Evolutionary conservation across 2,797 vertebrate genomes (phyloP).

Genomic region (Halcyon smyrnensis): DNA sequence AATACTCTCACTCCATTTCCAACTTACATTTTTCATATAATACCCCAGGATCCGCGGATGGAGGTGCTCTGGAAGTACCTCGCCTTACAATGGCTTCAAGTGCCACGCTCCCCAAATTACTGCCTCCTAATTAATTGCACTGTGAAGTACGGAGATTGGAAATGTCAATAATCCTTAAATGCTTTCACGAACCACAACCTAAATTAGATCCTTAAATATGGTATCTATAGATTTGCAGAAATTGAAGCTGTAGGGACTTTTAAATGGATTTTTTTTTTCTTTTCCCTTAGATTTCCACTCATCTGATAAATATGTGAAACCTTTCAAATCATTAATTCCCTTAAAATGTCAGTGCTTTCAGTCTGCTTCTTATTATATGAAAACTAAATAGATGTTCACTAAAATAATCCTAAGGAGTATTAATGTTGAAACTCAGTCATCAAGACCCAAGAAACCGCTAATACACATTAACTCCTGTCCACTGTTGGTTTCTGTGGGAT

Average conservation of each 20-base stretch:
- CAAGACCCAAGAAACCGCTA: conserved; percentile 26
- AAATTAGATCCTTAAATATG: conserved; percentile 67
- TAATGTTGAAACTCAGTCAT: conserved; percentile 30
- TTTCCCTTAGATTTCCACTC: conserved; percentile 20
- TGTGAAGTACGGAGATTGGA: conserved; percentile 47
- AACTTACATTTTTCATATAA: conserved; percentile 59
- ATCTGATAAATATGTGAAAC: conserved; percentile 59
- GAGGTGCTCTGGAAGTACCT: conserved; percentile 5
- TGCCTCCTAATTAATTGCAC: conserved; percentile 66
- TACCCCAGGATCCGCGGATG: conserved; percentile 16
- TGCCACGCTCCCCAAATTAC: conserved; percentile 51
- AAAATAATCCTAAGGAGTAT: conserved; percentile 63
- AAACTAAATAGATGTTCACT: conserved; percentile 35
- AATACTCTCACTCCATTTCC: conserved; percentile 47
- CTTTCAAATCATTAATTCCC: conserved; percentile 70
- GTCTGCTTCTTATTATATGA: conserved; percentile 46
- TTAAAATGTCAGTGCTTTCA: conserved; percentile 62
- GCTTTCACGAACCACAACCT: conserved; percentile 40
- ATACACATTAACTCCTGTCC: neutral
- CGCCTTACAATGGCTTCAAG: conserved; percentile 38
- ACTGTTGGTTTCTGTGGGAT: neutral
- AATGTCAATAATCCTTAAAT: conserved; percentile 72
- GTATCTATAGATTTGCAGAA: conserved; percentile 60
- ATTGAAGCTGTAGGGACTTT: neutral
- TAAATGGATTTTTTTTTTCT: conserved; percentile 5